phyloP scores from a whole-genome alignment of 2,113 vertebrate species.

The Lepisosteus osseus region DNA sequence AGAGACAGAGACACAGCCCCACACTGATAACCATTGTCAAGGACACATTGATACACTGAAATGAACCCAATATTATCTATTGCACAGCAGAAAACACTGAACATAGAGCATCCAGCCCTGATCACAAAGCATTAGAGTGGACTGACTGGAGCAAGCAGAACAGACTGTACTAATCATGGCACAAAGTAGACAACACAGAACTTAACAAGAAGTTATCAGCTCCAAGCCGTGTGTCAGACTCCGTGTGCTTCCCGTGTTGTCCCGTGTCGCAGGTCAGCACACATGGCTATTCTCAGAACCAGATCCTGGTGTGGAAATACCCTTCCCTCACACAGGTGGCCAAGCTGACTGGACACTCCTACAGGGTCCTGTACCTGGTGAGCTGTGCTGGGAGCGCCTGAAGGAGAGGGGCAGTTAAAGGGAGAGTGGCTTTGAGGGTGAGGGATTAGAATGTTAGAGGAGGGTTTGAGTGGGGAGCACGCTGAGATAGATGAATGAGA shows the following conservation, averaged over 20 bases:
- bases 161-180: too few species aligned
- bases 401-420: not conserved
- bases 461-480: too few species aligned
- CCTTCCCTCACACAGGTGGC: constrained; percentile 72
- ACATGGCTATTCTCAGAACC: constrained; percentile 77
- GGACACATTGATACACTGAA: not conserved
- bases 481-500: too few species aligned
- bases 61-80: too few species aligned
- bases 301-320: constrained; percentile 78
- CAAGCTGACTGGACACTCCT: constrained; percentile 74
- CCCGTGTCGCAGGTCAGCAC: constrained; percentile 66
- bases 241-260: not conserved
- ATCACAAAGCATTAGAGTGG: too few species aligned
- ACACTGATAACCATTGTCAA: not conserved
- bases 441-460: not conserved
- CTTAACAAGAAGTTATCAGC: too few species aligned
- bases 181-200: too few species aligned
- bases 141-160: too few species aligned
- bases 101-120: too few species aligned
- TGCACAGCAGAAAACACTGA: too few species aligned
- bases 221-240: not conserved
- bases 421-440: not conserved
- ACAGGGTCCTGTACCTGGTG: constrained; percentile 73
- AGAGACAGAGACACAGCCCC: not conserved
- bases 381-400: constrained; percentile 19